Base-by-base conservation (phyloP, 2,888 invertebrate genomes). In the Cyclophora punctaria region DNA sequence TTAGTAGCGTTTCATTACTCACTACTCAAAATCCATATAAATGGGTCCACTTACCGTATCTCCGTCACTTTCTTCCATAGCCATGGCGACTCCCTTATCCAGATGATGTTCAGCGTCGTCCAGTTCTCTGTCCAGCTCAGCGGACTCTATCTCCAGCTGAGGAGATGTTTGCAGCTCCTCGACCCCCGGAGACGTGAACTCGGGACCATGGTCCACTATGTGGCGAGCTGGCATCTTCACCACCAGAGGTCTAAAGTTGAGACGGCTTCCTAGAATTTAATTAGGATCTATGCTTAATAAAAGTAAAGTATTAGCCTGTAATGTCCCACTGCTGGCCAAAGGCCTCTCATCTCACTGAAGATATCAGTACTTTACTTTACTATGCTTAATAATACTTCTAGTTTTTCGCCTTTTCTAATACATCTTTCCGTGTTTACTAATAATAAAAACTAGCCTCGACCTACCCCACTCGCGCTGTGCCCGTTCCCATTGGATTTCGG, bases 51-150 rank as follows among this genome's bases (percentile, higher is more conserved):
- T 80, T 60, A 89, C 89, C 75, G 83, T 82, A 41, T 88, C 87
- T 42, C 73, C 78, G 57, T 89, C 89, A 50, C 85, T 87, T 57
- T 89, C 89, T 48, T 83, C 85, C 1, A 79, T 77, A 33, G 89
- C 89, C 50, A 89, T 77, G 37, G 83, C 75, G 3, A 80, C 77
- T 35, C 73, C 82, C 52, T 71, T 75, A 3, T 82, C 74, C 53
- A 87, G 64, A 43, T 80, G 83, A 40, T 75, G 75, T 55, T 86
- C 85, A 48, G 78, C 84, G 45, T 73, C 73, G 42, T 75, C 69
- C 49, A 88, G 60, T 56, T 85, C 76, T 35, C 75, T 63, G 4
- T 88, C 80, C n/a, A 87, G 61, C 52, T 83, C 83, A 7, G 71
- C 66, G 0, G 73, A 59, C 55, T 87, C 88, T 41, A 75, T 47